Evolutionary conservation across 2,113 vertebrate species (phyloP).

Genomic region (Oryzias curvinotus): DNA sequence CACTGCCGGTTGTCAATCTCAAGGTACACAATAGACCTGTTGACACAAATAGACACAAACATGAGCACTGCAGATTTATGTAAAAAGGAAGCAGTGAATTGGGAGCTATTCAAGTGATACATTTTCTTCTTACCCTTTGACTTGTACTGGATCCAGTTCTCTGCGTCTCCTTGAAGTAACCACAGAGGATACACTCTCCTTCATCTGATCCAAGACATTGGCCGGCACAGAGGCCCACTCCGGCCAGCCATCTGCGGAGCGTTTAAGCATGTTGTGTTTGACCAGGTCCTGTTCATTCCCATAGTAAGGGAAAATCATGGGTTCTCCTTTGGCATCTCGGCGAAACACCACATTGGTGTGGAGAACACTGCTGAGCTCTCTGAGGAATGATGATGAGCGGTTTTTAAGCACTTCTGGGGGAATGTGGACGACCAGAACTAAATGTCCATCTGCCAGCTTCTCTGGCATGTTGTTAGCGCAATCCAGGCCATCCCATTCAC

Average conservation of each 20-base stretch:
- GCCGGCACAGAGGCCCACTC: slow-evolving; percentile 68
- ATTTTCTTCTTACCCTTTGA: slow-evolving; percentile 82
- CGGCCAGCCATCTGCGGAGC: slow-evolving; percentile 81
- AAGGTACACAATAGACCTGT: slow-evolving; percentile 92
- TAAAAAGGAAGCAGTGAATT: background rate
- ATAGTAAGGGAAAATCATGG: slow-evolving; percentile 93
- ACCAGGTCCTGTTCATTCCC: slow-evolving; percentile 91
- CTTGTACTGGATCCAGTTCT: slow-evolving; percentile 88
- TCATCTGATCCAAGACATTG: slow-evolving; percentile 77
- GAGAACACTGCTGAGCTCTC: slow-evolving; percentile 92
- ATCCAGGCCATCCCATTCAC: slow-evolving; percentile 97
- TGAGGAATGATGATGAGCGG: slow-evolving; percentile 87
- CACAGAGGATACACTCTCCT: slow-evolving; percentile 73
- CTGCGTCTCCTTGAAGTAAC: slow-evolving; percentile 77
- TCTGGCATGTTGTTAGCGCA: slow-evolving; percentile 91
- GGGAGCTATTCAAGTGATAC: background rate
- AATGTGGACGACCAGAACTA: slow-evolving; percentile 93
- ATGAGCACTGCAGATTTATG: slow-evolving; percentile 3
- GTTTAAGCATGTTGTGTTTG: slow-evolving; percentile 87
- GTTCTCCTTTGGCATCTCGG: slow-evolving; percentile 83
- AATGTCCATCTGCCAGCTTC: slow-evolving; percentile 87
- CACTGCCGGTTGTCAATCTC: slow-evolving; percentile 98
- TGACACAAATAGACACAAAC: slow-evolving; percentile 34
- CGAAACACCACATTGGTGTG: slow-evolving; percentile 97
- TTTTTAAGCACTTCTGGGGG: slow-evolving; percentile 88